These are phyloP conservation scores for Electrona antarctica DNA, from an alignment of 2,113 vertebrate genomes.

Conservation along the genomic window DNA sequence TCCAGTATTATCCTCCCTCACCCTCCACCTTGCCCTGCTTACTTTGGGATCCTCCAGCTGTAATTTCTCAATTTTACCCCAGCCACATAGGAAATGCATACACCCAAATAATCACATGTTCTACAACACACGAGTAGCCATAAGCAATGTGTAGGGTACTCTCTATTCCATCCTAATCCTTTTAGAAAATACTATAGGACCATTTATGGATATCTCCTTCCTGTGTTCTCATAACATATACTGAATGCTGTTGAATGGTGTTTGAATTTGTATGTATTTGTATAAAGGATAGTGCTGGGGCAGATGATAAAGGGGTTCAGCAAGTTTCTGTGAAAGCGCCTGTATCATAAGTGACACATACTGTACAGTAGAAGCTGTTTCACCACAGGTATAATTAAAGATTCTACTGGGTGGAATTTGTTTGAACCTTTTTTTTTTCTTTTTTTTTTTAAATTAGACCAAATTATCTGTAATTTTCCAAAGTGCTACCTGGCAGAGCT, in stretches of 20 bases:
- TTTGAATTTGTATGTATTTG: constrained; percentile 42
- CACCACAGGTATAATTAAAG: constrained; percentile 73
- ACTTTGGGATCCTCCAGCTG: constrained; percentile 63
- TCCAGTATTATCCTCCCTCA: constrained; percentile 62
- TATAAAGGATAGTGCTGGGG: constrained; percentile 23
- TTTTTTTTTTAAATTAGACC: constrained; percentile 67
- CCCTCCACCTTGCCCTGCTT: constrained; percentile 64
- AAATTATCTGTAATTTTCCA: constrained; percentile 80
- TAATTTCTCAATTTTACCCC: constrained; percentile 70
- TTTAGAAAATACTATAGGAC: constrained; percentile 26
- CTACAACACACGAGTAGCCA: constrained; percentile 56
- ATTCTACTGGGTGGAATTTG: constrained; percentile 54
- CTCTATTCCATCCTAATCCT: constrained; percentile 47
- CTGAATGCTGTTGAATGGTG: constrained; percentile 25
- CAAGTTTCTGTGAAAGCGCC: constrained; percentile 52
- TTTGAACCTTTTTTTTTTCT: constrained; percentile 57
- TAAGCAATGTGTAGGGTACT: constrained; percentile 66
- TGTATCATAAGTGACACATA: constrained; percentile 46
- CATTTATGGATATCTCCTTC: constrained; percentile 54
- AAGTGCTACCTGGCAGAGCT: constrained; percentile 70
- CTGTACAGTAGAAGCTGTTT: constrained; percentile 46
- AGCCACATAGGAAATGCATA: constrained; percentile 76
- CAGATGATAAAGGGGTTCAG: constrained; percentile 31
- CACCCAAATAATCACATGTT: constrained; percentile 81
- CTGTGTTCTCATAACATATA: constrained; percentile 42